These are phyloP conservation scores for Oreochromis aureus DNA, from an alignment of 2,113 vertebrate species.

Conservation along the genomic window DNA sequence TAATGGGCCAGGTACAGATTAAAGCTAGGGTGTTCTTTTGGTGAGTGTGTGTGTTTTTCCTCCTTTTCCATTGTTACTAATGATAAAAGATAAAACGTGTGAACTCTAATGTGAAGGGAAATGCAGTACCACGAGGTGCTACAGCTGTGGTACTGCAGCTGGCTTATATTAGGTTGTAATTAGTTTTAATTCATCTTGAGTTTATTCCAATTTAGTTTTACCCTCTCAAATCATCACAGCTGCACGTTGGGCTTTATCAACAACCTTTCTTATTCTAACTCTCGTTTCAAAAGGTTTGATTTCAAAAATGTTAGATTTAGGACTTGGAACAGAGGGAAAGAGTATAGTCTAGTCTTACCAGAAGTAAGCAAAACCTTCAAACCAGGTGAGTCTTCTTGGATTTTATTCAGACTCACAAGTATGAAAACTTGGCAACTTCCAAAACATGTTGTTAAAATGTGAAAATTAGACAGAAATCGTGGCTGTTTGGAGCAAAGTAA, in stretches of 20 bases:
- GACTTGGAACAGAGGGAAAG: not conserved
- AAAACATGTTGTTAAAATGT: not conserved
- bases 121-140: rapidly evolving
- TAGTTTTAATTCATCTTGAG: not conserved
- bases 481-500: rapidly evolving
- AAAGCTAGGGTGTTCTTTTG: not conserved
- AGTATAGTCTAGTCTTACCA: not conserved
- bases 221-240: not conserved
- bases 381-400: not conserved
- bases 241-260: not conserved
- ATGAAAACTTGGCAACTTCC: not conserved
- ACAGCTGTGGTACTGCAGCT: not conserved
- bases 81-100: not conserved
- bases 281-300: not conserved
- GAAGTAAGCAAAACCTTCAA: not conserved
- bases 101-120: not conserved
- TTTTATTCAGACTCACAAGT: not conserved
- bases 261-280: not conserved
- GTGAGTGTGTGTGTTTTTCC: not conserved
- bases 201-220: not conserved
- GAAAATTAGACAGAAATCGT: not conserved
- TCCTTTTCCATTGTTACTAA: not conserved
- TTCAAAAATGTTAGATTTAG: not conserved
- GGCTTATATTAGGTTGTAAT: not conserved
- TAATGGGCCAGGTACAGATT: not conserved